Conservation (phyloP, 2,797 vertebrate species). For the Staurois parvus region DNA sequence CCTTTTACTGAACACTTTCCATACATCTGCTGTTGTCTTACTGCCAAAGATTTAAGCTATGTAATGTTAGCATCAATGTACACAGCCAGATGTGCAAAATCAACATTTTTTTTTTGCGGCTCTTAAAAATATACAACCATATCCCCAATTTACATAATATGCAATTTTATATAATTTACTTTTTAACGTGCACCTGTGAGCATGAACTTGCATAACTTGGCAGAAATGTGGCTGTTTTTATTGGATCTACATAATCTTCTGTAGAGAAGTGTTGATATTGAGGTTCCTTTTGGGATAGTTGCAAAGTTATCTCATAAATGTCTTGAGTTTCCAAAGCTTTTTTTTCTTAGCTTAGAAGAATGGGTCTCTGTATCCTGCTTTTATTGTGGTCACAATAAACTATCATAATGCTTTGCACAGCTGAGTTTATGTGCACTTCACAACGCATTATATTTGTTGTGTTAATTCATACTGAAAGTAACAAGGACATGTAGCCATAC, state of each 20-base stretch:
- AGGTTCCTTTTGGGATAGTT: slow-evolving; percentile 25
- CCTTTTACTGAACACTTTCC: slow-evolving; percentile 43
- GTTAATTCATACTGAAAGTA: background rate
- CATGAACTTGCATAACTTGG: slow-evolving; percentile 11
- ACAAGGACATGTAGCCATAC: slow-evolving; percentile 13
- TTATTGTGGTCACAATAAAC: slow-evolving; percentile 14
- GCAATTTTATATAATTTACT: slow-evolving; percentile 15
- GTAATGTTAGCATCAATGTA: slow-evolving; percentile 50
- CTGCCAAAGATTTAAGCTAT: slow-evolving; percentile 47
- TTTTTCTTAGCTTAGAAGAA: slow-evolving; percentile 15
- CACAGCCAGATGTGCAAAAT: slow-evolving; percentile 47
- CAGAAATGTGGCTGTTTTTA: slow-evolving; percentile 5
- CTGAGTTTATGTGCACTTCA: slow-evolving; percentile 22
- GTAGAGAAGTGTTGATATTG: slow-evolving; percentile 5
- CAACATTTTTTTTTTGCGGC: slow-evolving; percentile 24
- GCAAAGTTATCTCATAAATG: slow-evolving; percentile 23
- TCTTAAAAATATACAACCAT: slow-evolving; percentile 46
- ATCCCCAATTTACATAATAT: slow-evolving; percentile 37
- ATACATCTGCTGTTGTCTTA: slow-evolving; percentile 55
- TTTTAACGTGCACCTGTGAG: slow-evolving; percentile 38
- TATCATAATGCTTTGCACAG: slow-evolving; percentile 7
- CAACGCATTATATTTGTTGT: slow-evolving; percentile 5
- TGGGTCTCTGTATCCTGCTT: background rate
- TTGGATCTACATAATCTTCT: slow-evolving; percentile 15
- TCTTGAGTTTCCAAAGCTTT: slow-evolving; percentile 24